phyloP scores from a whole-genome alignment of 2,888 invertebrate species.

The Chloromyia formosa region DNA sequence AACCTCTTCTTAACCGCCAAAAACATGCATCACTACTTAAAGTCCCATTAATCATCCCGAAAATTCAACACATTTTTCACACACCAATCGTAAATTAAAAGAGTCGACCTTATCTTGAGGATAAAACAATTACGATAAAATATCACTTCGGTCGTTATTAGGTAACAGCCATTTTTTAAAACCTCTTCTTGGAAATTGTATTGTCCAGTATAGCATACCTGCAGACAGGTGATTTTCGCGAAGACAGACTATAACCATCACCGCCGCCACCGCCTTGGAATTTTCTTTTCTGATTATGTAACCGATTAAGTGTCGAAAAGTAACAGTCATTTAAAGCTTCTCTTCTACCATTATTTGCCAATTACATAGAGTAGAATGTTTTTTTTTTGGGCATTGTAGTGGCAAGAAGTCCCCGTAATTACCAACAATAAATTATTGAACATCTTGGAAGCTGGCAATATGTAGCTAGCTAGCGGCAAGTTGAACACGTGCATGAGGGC shows the following conservation, averaged over 20 bases:
- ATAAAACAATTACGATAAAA: conserved; percentile 10
- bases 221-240: neutral
- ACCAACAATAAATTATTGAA: conserved; percentile 7
- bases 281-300: neutral
- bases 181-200: neutral
- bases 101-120: conserved; percentile 4
- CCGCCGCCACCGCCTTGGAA: neutral
- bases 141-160: neutral
- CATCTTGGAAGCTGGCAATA: neutral
- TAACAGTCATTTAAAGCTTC: neutral
- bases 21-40: neutral
- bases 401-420: neutral
- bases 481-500: neutral
- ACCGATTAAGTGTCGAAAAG: conserved; percentile 11
- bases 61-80: neutral
- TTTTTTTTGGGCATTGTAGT: neutral
- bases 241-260: neutral
- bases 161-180: conserved; percentile 8
- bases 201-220: neutral
- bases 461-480: neutral
- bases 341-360: conserved; percentile 9
- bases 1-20: too few relatives aligned
- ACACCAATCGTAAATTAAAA: neutral
- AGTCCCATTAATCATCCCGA: neutral
- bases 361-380: neutral